Conservation (phyloP, 2,888 invertebrate species). For the Drosophila dives region DNA sequence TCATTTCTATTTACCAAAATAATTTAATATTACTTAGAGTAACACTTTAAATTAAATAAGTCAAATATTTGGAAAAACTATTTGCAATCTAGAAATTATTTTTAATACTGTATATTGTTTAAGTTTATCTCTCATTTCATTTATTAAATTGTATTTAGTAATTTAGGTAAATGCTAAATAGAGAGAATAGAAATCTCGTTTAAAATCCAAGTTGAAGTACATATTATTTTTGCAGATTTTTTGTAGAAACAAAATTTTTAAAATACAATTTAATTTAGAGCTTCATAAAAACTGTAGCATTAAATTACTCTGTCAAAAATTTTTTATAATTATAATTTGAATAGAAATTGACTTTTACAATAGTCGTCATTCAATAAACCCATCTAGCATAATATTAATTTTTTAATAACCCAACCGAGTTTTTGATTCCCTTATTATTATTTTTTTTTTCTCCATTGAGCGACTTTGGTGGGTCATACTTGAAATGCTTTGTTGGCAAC, state of each 20-base stretch:
- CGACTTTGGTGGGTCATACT: constrained; percentile 40
- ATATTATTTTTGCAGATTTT: neutral
- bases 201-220: neutral
- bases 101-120: neutral
- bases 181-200: neutral
- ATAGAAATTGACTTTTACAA: neutral
- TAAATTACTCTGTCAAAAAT: neutral
- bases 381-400: neutral
- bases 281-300: neutral
- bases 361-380: neutral
- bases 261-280: neutral
- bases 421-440: neutral
- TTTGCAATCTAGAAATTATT: neutral
- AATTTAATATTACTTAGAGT: neutral
- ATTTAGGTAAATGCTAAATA: neutral
- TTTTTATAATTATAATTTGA: neutral
- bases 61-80: neutral
- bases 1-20: neutral
- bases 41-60: neutral
- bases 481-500: constrained; percentile 52
- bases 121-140: neutral
- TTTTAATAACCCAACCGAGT: neutral
- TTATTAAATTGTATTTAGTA: too few species aligned
- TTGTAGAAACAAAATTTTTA: neutral
- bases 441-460: constrained; percentile 45